Conservation (phyloP, 2,113 vertebrate genomes). For the Bungarus multicinctus region DNA sequence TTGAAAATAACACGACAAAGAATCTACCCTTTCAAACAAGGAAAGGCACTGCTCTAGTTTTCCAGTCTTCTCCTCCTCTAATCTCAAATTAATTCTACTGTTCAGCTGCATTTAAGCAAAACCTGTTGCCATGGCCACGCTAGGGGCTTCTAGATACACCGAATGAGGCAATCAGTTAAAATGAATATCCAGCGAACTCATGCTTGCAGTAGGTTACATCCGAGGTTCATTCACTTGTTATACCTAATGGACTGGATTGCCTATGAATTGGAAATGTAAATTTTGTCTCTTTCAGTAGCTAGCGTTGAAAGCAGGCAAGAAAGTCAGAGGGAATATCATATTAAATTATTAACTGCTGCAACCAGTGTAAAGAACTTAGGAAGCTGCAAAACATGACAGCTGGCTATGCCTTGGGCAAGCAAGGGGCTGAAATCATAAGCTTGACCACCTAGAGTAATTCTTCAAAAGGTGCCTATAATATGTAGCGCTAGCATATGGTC, state of each 20-base stretch:
- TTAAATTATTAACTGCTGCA: slow-evolving; percentile 26
- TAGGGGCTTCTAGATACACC: slow-evolving; percentile 50
- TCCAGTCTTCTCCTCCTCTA: slow-evolving; percentile 55
- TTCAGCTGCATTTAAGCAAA: slow-evolving; percentile 62
- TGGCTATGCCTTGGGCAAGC: slow-evolving; percentile 30
- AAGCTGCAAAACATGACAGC: slow-evolving; percentile 14
- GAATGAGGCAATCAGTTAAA: slow-evolving; percentile 52
- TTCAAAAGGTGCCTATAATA: slow-evolving; percentile 35
- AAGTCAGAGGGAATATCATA: slow-evolving; percentile 41
- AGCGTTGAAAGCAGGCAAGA: neutral
- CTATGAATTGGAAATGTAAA: slow-evolving; percentile 46
- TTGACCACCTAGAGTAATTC: slow-evolving; percentile 16
- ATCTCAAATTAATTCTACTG: slow-evolving; percentile 66
- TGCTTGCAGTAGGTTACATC: slow-evolving; percentile 51
- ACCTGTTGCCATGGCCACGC: slow-evolving; percentile 69
- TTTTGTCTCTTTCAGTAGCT: slow-evolving; percentile 26
- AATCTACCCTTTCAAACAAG: neutral
- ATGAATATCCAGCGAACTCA: slow-evolving; percentile 47
- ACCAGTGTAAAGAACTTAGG: slow-evolving; percentile 10
- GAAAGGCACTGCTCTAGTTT: slow-evolving; percentile 28
- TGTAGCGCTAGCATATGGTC: slow-evolving; percentile 34
- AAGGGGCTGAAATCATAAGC: slow-evolving; percentile 9
- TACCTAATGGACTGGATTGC: slow-evolving; percentile 59
- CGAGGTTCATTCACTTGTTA: slow-evolving; percentile 61
- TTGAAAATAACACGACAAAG: neutral